Base-by-base conservation (phyloP, 2,888 invertebrate genomes). In the Aphidoletes aphidimyza region DNA sequence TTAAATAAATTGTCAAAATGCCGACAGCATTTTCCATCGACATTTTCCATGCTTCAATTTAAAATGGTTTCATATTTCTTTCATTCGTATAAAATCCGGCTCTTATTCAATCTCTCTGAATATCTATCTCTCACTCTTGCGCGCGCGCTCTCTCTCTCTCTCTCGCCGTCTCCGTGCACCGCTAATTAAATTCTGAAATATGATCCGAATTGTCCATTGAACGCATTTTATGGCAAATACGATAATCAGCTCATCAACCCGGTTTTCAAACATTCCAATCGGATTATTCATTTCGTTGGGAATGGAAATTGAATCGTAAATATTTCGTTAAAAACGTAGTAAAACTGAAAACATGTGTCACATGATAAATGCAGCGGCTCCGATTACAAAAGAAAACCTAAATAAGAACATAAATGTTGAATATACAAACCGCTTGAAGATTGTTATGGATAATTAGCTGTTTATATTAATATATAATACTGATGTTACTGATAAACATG, bases 401-500 rank as follows among this genome's bases (percentile, higher is more conserved):
- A 30, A 69, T 69, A 34, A 69, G 69, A 69, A 17, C 69, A 30
- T 69, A 26, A 69, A 69, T 30, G 6, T 30, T 69, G 69, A 69
- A 69, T 69, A n/a, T n/a, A 30, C 69, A 69, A 69, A 1, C 3
- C 69, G 30, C 14, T 14, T n/a, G n/a, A 26, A 1, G 30, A n/a
- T 22, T 69, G 69, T 30, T 30, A 30, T n/a, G 69, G 69, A 69
- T 69, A 69, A 69, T 69, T 69, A 69, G 69, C 69, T 30, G 69
- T 69, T 69, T 30, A 69, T 69, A 69, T 69, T n/a, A 14, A 69
- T 30, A 30, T 54, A 30, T 42, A 9, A 69, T 69, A 34, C n/a
- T 34, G 69, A 69, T 69, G 69, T 69, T n/a, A n/a, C n/a, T 69
- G 69, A 69, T 69, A 69, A 69, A 69, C 69, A 69, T 69, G 30